Evolutionary conservation across 2,888 invertebrate species (phyloP), one percentile per base, ranked within the genome.

Genomic region (Xestoiulus laeticollis): DNA sequence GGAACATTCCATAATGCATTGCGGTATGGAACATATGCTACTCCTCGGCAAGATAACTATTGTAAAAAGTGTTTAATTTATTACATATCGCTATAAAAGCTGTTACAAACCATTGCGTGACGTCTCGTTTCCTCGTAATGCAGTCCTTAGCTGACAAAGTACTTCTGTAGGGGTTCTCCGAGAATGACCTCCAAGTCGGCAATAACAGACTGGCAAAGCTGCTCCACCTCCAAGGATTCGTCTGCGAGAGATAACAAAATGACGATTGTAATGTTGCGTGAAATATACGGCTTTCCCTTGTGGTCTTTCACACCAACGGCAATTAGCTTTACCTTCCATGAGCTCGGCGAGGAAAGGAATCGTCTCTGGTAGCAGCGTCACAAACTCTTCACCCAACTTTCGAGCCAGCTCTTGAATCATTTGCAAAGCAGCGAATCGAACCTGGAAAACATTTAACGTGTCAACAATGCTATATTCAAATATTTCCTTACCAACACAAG

Each of bases 321-420:
- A 48, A 48, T 48, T 19, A 48, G 48, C 19, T 26, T 96, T 96
- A 91, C 97, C 98, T 93, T 98, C 98, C 90, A 98, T 93, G 22
- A 99, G 93, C 91, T 99, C 98, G 0, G 98, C 97, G 53, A 99
- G 93, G 93, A 98, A 98, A 0, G 98, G 98, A 89, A 98, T 96
- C 5, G 97, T 97, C 91, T 99, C 98, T 0, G 98, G 97, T 86
- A 98, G 92, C 0, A 98, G 93, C 0, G 97, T 95, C 90, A 97
- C 93, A 93, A 97, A 98, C 91, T 96, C 96, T 91, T 97, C 96
- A 3, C 96, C 97, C 1, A 98, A 93, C 91, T 96, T 96, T 85
- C 94, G 94, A 3, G 96, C 97, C 90, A 97, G 94, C 90, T 95
- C 95, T 87, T 96, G 95, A 90, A 96, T 93, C 89, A 95, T 95